Evolutionary conservation across 30 jellyfish, hydroid and myxozoan genomes (phyloP).

Genomic region (Hydractinia echinata): DNA sequence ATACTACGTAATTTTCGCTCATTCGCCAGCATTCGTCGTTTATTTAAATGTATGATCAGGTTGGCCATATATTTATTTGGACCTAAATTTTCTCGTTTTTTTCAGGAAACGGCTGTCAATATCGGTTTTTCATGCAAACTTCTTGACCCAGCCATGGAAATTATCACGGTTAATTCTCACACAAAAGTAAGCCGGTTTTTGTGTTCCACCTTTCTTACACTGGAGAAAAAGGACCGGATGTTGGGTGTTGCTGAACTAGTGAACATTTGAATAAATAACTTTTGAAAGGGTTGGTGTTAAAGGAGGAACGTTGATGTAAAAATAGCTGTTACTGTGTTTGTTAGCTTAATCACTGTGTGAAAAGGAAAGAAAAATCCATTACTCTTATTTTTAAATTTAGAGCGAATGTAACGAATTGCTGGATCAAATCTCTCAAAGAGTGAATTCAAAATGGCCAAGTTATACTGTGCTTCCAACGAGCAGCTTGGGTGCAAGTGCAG

Average conservation of each 20-base stretch:
- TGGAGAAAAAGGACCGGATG: too few relatives aligned
- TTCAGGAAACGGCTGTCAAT: conserved; percentile 90
- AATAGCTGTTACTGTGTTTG: too few relatives aligned
- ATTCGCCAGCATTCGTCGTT: too few relatives aligned
- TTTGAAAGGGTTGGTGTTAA: too few relatives aligned
- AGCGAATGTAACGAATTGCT: conserved; percentile 63
- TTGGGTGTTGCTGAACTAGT: too few relatives aligned
- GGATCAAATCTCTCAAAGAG: conserved; percentile 50
- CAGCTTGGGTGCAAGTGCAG: background rate
- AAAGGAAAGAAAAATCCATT: background rate
- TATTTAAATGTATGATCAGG: too few relatives aligned
- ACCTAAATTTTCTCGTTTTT: background rate
- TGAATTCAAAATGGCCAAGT: background rate
- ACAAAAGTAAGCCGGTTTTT: conserved; percentile 10
- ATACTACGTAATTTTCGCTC: too few relatives aligned
- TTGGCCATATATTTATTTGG: too few relatives aligned
- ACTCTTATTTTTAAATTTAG: background rate
- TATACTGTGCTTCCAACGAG: conserved; percentile 30
- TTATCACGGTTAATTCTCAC: conserved; percentile 49
- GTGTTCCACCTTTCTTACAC: too few relatives aligned
- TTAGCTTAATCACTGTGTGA: too few relatives aligned
- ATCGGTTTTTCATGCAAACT: conserved; percentile 86
- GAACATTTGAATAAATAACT: too few relatives aligned
- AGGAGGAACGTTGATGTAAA: too few relatives aligned
- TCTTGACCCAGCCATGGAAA: conserved; percentile 74